Conservation (phyloP, 2,113 vertebrate species). For the Pseudopodoces humilis region DNA sequence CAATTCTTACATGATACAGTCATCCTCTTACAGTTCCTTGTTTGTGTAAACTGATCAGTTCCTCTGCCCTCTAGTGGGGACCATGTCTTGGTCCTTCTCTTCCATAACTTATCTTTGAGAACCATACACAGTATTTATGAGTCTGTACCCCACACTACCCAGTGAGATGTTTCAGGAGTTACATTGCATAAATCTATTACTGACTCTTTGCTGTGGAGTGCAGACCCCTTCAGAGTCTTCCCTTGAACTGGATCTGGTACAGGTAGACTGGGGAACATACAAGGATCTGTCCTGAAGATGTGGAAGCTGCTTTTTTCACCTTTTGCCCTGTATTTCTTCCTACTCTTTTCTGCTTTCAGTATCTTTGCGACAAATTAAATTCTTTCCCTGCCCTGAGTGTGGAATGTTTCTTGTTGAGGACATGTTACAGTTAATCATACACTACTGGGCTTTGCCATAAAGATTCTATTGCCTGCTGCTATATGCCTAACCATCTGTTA, state of each 20-base stretch:
- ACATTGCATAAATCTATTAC: background rate
- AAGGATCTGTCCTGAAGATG: background rate
- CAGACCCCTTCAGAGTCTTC: background rate
- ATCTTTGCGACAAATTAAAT: background rate
- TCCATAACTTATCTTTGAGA: background rate
- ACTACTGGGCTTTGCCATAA: background rate
- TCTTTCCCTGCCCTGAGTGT: background rate
- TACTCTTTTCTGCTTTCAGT: background rate
- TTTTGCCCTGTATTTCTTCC: background rate
- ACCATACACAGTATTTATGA: background rate
- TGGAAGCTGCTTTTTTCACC: background rate
- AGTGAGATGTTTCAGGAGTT: background rate
- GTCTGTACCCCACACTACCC: background rate
- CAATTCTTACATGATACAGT: background rate
- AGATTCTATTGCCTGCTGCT: background rate
- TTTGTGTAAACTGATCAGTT: background rate
- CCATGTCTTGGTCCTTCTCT: background rate
- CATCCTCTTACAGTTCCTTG: background rate
- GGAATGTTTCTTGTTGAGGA: background rate
- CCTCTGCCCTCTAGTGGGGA: background rate
- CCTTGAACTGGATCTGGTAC: background rate
- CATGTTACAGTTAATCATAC: accelerated
- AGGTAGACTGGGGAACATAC: background rate
- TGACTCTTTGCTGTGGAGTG: background rate
- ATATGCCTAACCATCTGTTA: background rate